Conservation (phyloP, 2,888 invertebrate genomes). For the Clistopyga incitator region DNA sequence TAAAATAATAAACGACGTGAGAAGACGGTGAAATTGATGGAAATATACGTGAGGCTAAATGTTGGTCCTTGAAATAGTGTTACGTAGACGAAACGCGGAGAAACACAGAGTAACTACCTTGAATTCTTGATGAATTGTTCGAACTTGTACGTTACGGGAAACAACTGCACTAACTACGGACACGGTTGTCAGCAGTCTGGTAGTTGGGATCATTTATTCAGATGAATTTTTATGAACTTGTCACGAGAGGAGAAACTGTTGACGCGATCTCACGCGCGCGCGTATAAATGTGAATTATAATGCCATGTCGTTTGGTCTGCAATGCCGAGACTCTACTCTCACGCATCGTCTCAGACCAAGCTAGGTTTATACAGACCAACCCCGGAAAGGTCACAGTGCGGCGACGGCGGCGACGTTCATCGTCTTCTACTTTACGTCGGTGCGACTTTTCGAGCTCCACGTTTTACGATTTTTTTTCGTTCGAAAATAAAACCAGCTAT, state of each 20-base stretch:
- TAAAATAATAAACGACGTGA: background rate
- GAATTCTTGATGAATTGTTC: slow-evolving; percentile 72
- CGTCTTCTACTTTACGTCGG: background rate
- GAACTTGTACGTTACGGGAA: slow-evolving; percentile 75
- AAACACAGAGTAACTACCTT: slow-evolving; percentile 72
- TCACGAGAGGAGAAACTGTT: slow-evolving; percentile 8
- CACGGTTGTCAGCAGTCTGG: slow-evolving; percentile 75
- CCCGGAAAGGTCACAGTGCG: slow-evolving; percentile 23
- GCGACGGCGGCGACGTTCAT: slow-evolving; percentile 5
- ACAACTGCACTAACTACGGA: slow-evolving; percentile 74
- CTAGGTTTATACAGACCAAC: slow-evolving; percentile 45
- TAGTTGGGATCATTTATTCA: slow-evolving; percentile 80
- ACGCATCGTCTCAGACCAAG: slow-evolving; percentile 38
- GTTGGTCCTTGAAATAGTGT: slow-evolving; percentile 1
- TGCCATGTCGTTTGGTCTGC: slow-evolving; percentile 15
- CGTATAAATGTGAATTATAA: slow-evolving; percentile 6
- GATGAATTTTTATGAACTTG: slow-evolving; percentile 51
- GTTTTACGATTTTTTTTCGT: too few species aligned
- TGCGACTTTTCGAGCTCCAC: background rate
- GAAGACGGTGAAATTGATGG: background rate
- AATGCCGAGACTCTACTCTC: slow-evolving; percentile 9
- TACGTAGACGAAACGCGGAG: background rate
- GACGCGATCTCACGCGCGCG: slow-evolving; percentile 6
- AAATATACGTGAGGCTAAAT: background rate
- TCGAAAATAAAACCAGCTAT: too few species aligned